Evolutionary conservation across 2,113 vertebrate genomes (phyloP), one percentile per base, ranked within the genome.

Genomic region (Dasypus novemcinctus): DNA sequence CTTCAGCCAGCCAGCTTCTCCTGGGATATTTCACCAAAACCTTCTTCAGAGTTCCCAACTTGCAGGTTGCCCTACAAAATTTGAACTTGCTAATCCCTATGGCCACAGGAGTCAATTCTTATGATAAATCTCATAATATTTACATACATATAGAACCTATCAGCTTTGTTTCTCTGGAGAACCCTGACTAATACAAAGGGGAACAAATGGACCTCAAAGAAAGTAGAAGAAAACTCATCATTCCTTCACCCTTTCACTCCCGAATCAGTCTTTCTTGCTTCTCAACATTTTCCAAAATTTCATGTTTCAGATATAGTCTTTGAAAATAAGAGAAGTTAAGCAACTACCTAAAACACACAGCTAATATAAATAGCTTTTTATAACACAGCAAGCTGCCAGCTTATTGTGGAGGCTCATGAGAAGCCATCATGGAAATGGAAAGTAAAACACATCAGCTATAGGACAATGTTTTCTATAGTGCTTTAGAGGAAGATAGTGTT

Each of bases 291-390:
- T 80, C 14, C 25, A 95, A 21, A 95, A 85, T 49, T 95, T 13
- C 4, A 29, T 71, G 27, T 49, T 84, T 92, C 49, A 83, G 36
- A 80, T n/a, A 18, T 64, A 92, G 25, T 71, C 23, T 10, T 31
- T 95, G n/a, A 78, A 88, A 88, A 94, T 88, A 8, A 96, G 18
- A 63, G 41, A 84, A 81, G 18, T 43, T 91, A 94, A 93, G 41
- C 20, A 88, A 72, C 21, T 83, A 4, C 6, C 25, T 38, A 93
- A 86, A 41, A 61, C 36, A 36, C 12, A 68, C 8, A 93, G 8
- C 33, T 87, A 95, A 90, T 33, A 36, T 57, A 91, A 76, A 46
- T 54, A 52, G 8, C 17, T 91, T 33, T 64, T 94, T 85, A 27
- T 82, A 86, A 85, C 49, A 88, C 15, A 81, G 33, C 17, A 89